These are phyloP conservation scores for Trachythela sp. DNA, from an alignment of 64 coral and sea anemone genomes.

Conservation along the genomic window DNA sequence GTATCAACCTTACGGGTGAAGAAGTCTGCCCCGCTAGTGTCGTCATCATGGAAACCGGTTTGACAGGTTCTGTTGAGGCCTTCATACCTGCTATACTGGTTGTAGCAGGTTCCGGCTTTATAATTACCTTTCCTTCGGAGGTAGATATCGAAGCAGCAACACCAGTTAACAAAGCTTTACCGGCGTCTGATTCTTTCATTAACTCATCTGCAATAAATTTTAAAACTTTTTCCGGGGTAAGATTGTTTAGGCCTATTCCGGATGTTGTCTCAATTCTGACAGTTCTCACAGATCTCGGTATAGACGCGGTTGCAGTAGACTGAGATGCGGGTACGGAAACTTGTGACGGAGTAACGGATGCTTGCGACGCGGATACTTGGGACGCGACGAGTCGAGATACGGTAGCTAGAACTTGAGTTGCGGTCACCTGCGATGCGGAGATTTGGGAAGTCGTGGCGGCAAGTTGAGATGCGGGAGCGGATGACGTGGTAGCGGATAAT, in stretches of 20 bases:
- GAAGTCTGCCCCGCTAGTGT: neutral
- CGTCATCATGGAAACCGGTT: neutral
- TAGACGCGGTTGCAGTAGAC: neutral
- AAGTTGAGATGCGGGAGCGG: neutral
- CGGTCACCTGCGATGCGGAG: neutral
- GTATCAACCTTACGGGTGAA: neutral
- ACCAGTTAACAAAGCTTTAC: neutral
- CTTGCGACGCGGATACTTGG: neutral
- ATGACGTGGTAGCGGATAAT: neutral
- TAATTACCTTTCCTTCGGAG: neutral
- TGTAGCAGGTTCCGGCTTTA: neutral
- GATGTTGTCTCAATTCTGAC: neutral
- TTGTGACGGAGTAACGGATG: neutral
- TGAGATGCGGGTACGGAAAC: neutral
- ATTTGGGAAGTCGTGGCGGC: no score
- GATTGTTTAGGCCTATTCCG: neutral
- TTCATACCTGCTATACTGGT: neutral
- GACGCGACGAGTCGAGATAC: neutral
- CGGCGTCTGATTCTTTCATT: constrained; percentile 10
- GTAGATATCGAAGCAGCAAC: neutral
- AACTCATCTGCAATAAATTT: constrained; percentile 16
- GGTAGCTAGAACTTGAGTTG: neutral
- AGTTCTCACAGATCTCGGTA: neutral
- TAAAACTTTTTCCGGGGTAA: neutral
- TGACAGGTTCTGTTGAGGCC: neutral